phyloP scores from a whole-genome alignment of 2,888 invertebrate species.

The Cloeon dipterum region DNA sequence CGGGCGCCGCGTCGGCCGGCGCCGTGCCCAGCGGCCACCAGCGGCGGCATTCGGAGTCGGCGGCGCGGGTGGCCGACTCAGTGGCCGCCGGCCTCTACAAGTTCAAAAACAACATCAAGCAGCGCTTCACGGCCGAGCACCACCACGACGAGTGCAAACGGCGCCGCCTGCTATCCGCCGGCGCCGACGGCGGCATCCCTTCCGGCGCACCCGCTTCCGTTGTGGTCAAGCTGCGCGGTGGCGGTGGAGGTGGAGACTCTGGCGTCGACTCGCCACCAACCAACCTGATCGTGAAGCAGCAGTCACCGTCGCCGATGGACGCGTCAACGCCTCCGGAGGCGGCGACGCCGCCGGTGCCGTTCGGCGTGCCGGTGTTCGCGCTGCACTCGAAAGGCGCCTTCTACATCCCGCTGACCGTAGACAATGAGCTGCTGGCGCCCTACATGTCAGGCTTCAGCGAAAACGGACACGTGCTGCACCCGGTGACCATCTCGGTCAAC shows the following conservation, averaged over 20 bases:
- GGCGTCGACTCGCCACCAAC: background rate
- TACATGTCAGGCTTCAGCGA: constrained; percentile 25
- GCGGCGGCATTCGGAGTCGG: constrained; percentile 19
- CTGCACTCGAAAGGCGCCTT: constrained; percentile 71
- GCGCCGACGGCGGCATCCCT: background rate
- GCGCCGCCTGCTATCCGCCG: constrained; percentile 1
- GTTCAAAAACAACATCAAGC: constrained; percentile 85
- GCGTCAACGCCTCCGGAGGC: too few relatives aligned
- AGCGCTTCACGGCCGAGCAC: constrained; percentile 38
- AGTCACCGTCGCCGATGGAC: too few relatives aligned
- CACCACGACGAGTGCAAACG: constrained; percentile 3
- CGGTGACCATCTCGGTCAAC: constrained; percentile 77
- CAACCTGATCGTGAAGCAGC: too few relatives aligned
- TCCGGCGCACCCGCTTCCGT: background rate
- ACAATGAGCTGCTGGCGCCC: constrained; percentile 45
- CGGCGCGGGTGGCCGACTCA: constrained; percentile 17
- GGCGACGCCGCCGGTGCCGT: background rate
- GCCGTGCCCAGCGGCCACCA: constrained; percentile 10
- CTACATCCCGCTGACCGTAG: constrained; percentile 69
- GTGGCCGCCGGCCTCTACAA: constrained; percentile 36
- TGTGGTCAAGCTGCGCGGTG: background rate
- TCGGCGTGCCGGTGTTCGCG: constrained; percentile 63
- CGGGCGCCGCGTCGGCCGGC: constrained; percentile 7
- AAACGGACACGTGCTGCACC: constrained; percentile 44
- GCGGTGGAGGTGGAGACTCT: too few relatives aligned